These are phyloP conservation scores for Terrapene triunguis DNA, from an alignment of 2,113 vertebrate species.

Conservation along the genomic window DNA sequence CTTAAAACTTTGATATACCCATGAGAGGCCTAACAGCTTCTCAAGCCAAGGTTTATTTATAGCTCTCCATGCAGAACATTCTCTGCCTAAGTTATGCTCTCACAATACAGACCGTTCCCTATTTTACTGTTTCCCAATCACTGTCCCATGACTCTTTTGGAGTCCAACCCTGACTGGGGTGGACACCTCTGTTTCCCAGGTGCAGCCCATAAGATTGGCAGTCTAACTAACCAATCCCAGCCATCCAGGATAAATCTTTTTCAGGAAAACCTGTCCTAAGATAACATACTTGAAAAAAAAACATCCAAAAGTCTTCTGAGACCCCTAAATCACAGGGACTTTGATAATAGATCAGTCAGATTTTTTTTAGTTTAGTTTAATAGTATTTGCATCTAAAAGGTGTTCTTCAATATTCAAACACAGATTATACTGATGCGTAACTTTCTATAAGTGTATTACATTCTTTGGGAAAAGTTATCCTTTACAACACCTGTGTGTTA, in stretches of 20 bases:
- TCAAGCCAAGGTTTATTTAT: background rate
- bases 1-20: background rate
- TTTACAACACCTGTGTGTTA: background rate
- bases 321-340: background rate
- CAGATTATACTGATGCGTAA: slow-evolving; percentile 1
- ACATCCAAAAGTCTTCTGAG: background rate
- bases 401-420: background rate
- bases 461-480: background rate
- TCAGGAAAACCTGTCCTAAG: rapidly evolving
- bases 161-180: rapidly evolving
- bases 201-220: rapidly evolving
- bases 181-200: rapidly evolving
- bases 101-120: background rate
- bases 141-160: background rate
- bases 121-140: background rate
- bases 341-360: background rate
- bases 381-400: background rate
- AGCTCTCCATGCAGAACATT: background rate
- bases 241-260: background rate
- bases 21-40: background rate
- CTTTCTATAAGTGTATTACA: background rate
- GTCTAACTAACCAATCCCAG: background rate
- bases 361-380: background rate
- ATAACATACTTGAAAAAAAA: background rate
- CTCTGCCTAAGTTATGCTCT: background rate